Evolutionary conservation across 1,140 invertebrate genomes (phyloP), one percentile per base, ranked within the genome.

Genomic region (Trigoniulus corallinus): DNA sequence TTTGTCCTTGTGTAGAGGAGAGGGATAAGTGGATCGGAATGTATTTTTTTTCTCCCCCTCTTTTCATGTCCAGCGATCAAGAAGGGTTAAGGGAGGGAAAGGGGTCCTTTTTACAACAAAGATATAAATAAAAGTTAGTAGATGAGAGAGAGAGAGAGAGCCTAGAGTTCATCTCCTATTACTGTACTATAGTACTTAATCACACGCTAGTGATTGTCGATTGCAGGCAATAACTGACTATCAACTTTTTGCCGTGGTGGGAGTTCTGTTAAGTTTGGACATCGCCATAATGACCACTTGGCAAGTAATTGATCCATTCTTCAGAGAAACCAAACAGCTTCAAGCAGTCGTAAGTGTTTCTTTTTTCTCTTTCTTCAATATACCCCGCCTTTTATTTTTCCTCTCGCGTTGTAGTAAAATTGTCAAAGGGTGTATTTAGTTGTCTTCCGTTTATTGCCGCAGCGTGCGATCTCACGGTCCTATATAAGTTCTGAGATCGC

Each of bases 221-320:
- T 3, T 7, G 0, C 65, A 89, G 84, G 80, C 96, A 1, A 94
- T 98, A 59, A 95, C 95, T 69, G 95, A 98, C 64, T 95, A 93
- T 67, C 91, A 98, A 64, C 70, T 99, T 37, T 95, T 96, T 66
- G 84, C 97, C 77, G 88, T 98, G 20, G 93, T 98, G 3, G 89
- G 88, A 2, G 79, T 95, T 21, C 68, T 99, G 29, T 69, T 98
- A 47, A 73, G 77, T 43, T 79, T 97, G 34, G 95, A 98, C 69
- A 73, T 95, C 27, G 82, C 82, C 39, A 94, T 98, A 52, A 88
- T 99, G 78, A 88, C 84, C 0, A 88, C 89, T 1, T 98, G 95
- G 95, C 91, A 97, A 65, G 76, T 96, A 24, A 78, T 94, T 0
- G 93, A 98, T 72, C 95, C 94, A 0, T 93, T 98, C 68, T 88